A percentile compares a stretch with the other conserved stretches of the same genome.
These are phyloP conservation scores for Trachelus stipa DNA, from an alignment of 2,888 invertebrate species.

Conservation along the genomic window DNA sequence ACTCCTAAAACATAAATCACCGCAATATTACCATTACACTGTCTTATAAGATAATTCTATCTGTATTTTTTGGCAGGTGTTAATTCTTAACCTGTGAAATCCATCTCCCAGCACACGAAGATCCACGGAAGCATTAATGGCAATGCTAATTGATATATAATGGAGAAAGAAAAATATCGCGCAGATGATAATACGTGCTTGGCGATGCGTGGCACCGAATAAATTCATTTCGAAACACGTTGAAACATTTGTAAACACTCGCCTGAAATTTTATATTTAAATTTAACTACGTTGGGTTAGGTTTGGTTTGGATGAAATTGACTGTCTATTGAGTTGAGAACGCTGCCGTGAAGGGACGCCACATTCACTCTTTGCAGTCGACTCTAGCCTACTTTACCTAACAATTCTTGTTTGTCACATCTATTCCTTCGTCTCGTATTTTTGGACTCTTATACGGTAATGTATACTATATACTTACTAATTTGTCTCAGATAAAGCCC, in stretches of 20 bases:
- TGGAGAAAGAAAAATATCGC: not conserved
- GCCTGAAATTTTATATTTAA: not conserved
- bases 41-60: not conserved
- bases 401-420: not conserved
- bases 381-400: not conserved
- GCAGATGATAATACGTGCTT: not conserved
- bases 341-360: conserved; percentile 11
- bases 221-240: not conserved
- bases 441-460: not conserved
- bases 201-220: not conserved
- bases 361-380: not conserved
- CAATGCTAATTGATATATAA: conserved; percentile 14
- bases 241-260: not conserved
- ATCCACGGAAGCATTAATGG: conserved; percentile 38
- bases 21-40: not conserved
- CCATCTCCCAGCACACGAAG: conserved; percentile 51
- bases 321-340: not conserved
- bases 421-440: not conserved
- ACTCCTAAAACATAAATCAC: conserved; percentile 35
- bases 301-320: not conserved
- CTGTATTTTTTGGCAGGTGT: not conserved
- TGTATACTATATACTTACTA: not conserved
- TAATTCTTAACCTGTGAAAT: conserved; percentile 58
- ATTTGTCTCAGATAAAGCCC: not conserved
- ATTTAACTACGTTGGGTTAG: not conserved